Base-by-base conservation (phyloP, 2,797 vertebrate genomes). In the Delichon dasypus region DNA sequence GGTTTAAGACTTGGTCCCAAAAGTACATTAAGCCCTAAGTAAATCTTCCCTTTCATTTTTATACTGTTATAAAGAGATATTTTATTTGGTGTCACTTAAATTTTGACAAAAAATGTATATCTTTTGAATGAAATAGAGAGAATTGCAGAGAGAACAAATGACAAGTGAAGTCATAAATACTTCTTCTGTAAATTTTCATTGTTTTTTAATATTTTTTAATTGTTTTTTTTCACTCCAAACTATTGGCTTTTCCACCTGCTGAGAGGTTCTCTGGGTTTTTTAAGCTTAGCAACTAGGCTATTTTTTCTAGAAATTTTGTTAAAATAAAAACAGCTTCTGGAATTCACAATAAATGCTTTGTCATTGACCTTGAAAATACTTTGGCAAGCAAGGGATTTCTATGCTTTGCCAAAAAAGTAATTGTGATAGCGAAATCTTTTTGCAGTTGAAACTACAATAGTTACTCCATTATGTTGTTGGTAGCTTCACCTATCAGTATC, bases 331-430 rank as follows among this genome's bases (percentile, higher is more conserved):
- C 62, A 74, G 26, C 60, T 80, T 67, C 65, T 93, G 81, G 44
- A 82, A 86, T 70, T 91, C 32, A 23, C 30, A 72, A 44, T 68
- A 75, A 90, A 90, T 90, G 89, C 84, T 95, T 88, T 68, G 77
- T 50, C 76, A 94, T n/a, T 91, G 87, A 95, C 93, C 85, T 93
- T 93, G 84, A 91, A 61, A 85, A 54, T 80, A 74, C 74, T 96
- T 93, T 96, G 88, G 89, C 82, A 92, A 81, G 78, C n/a, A 55
- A 90, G 16, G 17, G 13, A 90, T 89, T 89, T 72, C 61, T 77
- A 2, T 40, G 20, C 54, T 95, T 79, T 94, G 87, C 81, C 88
- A 94, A 85, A 85, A 85, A 94, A 60, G 85, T 47, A 90, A 91
- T 80, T 62, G 74, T 57, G 48, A 90, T 30, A 93, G 44, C 61